Percentiles rank a stretch among this genome's conserved stretches.
These are phyloP conservation scores for Troilus luridus DNA, from an alignment of 2,888 invertebrate species.

Conservation along the genomic window DNA sequence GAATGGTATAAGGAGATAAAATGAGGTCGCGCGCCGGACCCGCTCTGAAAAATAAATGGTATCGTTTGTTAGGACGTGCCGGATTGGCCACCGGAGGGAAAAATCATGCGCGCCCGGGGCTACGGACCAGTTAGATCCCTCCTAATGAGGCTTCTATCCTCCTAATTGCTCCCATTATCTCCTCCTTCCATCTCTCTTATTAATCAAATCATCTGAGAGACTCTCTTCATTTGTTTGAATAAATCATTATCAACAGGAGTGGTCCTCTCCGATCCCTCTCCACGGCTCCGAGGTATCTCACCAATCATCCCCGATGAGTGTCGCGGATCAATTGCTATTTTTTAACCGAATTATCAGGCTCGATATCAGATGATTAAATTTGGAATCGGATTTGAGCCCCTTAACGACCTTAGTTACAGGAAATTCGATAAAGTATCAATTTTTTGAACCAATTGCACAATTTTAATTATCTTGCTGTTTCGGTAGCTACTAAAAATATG, in stretches of 20 bases:
- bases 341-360: background rate
- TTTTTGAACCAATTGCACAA: too few relatives aligned
- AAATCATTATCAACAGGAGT: conserved; percentile 34
- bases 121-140: background rate
- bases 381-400: background rate
- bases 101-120: conserved; percentile 22
- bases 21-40: conserved; percentile 39
- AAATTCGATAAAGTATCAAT: too few relatives aligned
- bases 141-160: background rate
- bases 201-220: conserved; percentile 30
- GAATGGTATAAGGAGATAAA: conserved; percentile 35
- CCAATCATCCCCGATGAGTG: background rate
- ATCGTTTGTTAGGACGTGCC: conserved; percentile 39
- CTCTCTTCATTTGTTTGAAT: conserved; percentile 44
- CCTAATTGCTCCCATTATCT: conserved; percentile 7
- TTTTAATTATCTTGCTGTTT: too few relatives aligned
- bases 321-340: background rate
- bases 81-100: background rate
- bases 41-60: conserved; percentile 25
- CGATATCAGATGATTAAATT: background rate
- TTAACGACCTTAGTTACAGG: background rate
- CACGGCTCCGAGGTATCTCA: background rate
- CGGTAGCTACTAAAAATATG: too few relatives aligned
- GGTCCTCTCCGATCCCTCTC: background rate
- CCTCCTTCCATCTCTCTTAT: conserved; percentile 36